Evolutionary conservation across 2,888 invertebrate species (phyloP).

Genomic region (Dione vanillae): DNA sequence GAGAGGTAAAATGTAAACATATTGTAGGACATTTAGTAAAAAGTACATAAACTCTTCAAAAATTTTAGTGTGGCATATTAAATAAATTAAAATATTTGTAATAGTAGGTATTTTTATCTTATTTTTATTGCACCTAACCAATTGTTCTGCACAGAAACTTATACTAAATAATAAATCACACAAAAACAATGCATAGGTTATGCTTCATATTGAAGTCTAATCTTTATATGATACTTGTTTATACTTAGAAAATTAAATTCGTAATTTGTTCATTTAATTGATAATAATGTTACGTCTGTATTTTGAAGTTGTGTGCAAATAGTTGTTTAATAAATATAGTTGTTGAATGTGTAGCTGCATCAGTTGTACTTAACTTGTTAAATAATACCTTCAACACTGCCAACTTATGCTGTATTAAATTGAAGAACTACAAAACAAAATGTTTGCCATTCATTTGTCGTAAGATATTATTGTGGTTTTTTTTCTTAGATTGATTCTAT

Average conservation of each 20-base stretch:
- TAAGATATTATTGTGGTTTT: too few species aligned
- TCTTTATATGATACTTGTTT: background rate
- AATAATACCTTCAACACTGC: conserved; percentile 31
- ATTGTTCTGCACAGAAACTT: background rate
- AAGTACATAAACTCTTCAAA: background rate
- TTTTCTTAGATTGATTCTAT: too few species aligned
- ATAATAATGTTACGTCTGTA: background rate
- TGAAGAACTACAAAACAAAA: too few species aligned
- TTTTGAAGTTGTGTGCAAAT: conserved; percentile 5
- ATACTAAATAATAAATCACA: background rate
- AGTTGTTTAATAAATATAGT: background rate
- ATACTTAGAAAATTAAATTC: background rate
- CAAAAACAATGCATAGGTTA: conserved; percentile 5
- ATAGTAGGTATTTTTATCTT: background rate
- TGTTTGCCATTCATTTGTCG: too few species aligned
- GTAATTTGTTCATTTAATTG: conserved; percentile 4
- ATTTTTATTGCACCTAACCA: background rate
- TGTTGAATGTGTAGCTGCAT: background rate
- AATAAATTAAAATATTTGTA: conserved; percentile 1
- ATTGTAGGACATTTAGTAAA: background rate
- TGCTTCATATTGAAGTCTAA: conserved; percentile 26
- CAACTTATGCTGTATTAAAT: conserved; percentile 12
- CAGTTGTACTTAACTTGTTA: conserved; percentile 17
- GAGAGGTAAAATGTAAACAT: background rate
- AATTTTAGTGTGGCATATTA: background rate